A percentile compares a stretch with the other conserved stretches of the same genome.
phyloP scores from a whole-genome alignment of 2,888 invertebrate species.

The Dugesia japonica region DNA sequence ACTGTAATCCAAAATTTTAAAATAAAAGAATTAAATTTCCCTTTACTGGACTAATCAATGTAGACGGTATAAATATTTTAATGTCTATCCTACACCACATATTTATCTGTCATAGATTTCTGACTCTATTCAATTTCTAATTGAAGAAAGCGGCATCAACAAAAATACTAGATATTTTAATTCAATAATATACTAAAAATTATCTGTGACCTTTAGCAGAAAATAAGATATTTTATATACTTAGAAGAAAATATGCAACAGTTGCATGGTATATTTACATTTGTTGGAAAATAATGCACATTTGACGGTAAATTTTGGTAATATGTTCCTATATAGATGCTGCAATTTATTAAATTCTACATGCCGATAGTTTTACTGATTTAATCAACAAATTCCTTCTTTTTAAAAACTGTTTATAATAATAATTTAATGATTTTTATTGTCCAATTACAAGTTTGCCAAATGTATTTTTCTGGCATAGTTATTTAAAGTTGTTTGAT shows the following conservation, averaged over 20 bases:
- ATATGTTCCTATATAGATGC: not conserved
- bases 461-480: not conserved
- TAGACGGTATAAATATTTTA: conserved; percentile 20
- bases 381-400: conserved; percentile 15
- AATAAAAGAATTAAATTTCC: conserved; percentile 14
- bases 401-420: conserved; percentile 2
- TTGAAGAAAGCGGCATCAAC: conserved; percentile 15
- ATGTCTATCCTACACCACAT: conserved; percentile 20
- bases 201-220: conserved; percentile 9
- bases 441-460: not conserved
- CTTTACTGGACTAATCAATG: not conserved
- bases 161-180: conserved; percentile 20
- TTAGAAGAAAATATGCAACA: conserved; percentile 20
- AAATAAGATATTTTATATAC: conserved; percentile 20
- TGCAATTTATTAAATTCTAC: conserved; percentile 20
- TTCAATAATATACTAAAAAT: conserved; percentile 20
- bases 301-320: conserved; percentile 13
- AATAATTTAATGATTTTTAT: conserved; percentile 20
- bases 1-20: not conserved
- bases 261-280: conserved; percentile 16
- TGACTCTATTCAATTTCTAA: conserved; percentile 16
- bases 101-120: conserved; percentile 20
- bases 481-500: too few relatives aligned
- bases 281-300: conserved; percentile 13
- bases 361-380: not conserved